Evolutionary conservation across 2,888 invertebrate species (phyloP).

Genomic region (Myopa tessellatipennis): DNA sequence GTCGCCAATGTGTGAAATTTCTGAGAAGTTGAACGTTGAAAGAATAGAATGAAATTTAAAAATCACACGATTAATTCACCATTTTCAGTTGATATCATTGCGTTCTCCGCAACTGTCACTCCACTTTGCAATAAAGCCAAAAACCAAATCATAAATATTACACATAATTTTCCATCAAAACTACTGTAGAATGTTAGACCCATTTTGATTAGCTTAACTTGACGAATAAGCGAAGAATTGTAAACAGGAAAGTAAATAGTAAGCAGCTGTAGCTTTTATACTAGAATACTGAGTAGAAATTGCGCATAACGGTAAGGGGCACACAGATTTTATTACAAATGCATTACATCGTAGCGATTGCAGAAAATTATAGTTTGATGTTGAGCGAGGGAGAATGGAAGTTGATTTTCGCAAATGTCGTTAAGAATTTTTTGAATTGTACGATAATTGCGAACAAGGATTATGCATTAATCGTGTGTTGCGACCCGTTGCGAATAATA

Average conservation of each 20-base stretch:
- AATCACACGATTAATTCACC: conserved; percentile 49
- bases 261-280: conserved; percentile 42
- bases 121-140: conserved; percentile 52
- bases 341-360: background rate
- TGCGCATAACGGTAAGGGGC: conserved; percentile 3
- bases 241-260: conserved; percentile 35
- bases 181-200: conserved; percentile 50
- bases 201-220: conserved; percentile 46
- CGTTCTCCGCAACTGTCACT: conserved; percentile 52
- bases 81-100: conserved; percentile 52
- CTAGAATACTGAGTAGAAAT: background rate
- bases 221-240: conserved; percentile 2
- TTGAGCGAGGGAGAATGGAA: background rate
- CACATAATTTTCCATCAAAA: conserved; percentile 48
- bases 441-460: background rate
- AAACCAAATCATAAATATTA: conserved; percentile 52
- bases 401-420: background rate
- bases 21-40: conserved; percentile 46
- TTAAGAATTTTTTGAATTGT: background rate
- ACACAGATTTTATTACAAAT: background rate
- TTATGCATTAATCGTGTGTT: background rate
- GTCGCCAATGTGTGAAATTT: conserved; percentile 70
- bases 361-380: background rate
- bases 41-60: background rate
- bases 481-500: background rate